Base-by-base conservation (phyloP, 2,797 vertebrate genomes). In the Chloroceryle amazona region DNA sequence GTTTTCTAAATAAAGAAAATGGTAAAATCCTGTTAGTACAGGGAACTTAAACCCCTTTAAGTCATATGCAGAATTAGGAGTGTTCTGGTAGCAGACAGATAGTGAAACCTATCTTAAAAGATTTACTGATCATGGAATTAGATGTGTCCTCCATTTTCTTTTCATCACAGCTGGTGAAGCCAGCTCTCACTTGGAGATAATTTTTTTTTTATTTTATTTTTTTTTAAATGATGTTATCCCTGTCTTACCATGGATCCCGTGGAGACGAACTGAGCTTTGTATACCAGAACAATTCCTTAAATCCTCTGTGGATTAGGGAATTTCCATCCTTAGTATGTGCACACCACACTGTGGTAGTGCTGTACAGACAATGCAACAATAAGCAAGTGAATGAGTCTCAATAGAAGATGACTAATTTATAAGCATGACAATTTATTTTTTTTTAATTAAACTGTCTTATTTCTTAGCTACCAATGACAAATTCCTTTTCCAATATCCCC, bases 261-360 rank as follows among this genome's bases (percentile, higher is more conserved):
- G 11, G n/a, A 58, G 31, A 7, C 51, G 18, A 67, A 71, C 15
- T 31, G 42, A 86, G 17, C 15, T 81, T 54, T 47, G 8, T 23
- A 29, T 52, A 83, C 65, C 80, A 78, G 44, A 95, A 70, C 5
- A 90, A 44, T 47, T 81, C 29, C 35, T 51, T 42, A 37, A 80
- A 41, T 72, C 55, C 60, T 62, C 46, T 60, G 9, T 35, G 25
- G 66, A 72, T 47, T 35, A 22, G 41, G 41, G 41, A 41, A 23
- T 54, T 92, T 75, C 81, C 25, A 55, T 90, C 31, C 66, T 52
- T 76, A 60, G 29, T 79, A 58, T 75, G 94, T 86, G 84, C 88
- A 88, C 80, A 91, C 76, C 89, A 88, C 89, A 57, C 79, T 65
- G 54, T 90, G 82, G 89, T 90, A 47, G 46, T 73, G 62, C 66